Base-by-base conservation (phyloP, 2,888 invertebrate species). In the Seira ritae region DNA sequence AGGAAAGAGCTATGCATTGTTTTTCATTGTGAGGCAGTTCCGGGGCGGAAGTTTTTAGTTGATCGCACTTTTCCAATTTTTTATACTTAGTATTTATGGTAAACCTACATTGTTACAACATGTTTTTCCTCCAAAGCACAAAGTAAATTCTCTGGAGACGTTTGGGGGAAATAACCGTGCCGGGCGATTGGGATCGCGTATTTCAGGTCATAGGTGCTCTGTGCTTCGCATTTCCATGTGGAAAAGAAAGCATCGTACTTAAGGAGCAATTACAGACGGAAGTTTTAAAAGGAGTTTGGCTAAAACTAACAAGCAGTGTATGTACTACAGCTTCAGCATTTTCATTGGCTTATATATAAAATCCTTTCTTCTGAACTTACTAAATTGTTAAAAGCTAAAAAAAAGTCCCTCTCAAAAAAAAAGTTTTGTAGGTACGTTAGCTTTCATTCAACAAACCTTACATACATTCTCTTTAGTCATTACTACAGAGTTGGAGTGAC, bases 201-300 rank as follows among this genome's bases (percentile, higher is more conserved):
- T 81, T 81, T 81, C 70, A 62, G 81, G 76, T 81, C 81, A 81
- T 75, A 75, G 8, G 17, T 60, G n/a, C n/a, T n/a, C n/a, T n/a
- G n/a, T n/a, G 22, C 67, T 22, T 67, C 20, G 22, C 20, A 67
- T 15, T 67, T 17, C 23, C 15, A 19, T 67, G 22, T 10, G 8
- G 67, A 6, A 23, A 67, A 22, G 62, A 62, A 20, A 8, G 67
- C 3, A 69, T n/a, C 42, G 42, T 42, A 42, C 42, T 42, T 42
- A 42, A 42, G 12, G 42, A 42, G 42, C 42, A 42, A 42, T 42
- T 42, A 42, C 42, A 42, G 42, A 12, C 42, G 42, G 42, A 42
- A 42, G 42, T 42, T 42, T 42, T 42, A 8, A 42, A 4, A 8
- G 6, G 42, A 8, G 42, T 42, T 42, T 42, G 4, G 42, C 42